A percentile compares a stretch with the other conserved stretches of the same genome.
Conservation (phyloP, 2,113 vertebrate genomes). For the cat (Felis catus) region F.catus_Fca126_mat1.0 CM031420.1:69379501-69380000, state of each 20-base stretch:
- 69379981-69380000: too few relatives aligned
- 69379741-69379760: neutral
- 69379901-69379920: neutral
- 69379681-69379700: neutral
- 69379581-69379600: neutral
- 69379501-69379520: neutral
- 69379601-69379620: neutral
- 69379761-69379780: neutral
- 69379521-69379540: neutral
- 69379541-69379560: conserved; percentile 3
- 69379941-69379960: neutral
- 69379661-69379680: neutral
- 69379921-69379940: neutral
- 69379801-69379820: neutral
- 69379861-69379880: neutral
- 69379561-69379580: neutral
- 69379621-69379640: neutral
- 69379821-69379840: neutral
- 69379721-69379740: neutral
- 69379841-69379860: neutral
- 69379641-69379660: neutral
- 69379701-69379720: neutral
- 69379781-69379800: neutral
- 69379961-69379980: too few relatives aligned
- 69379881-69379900: neutral